phyloP scores from a whole-genome alignment of 2,888 invertebrate genomes.

The Drosophila tripunctata region DNA sequence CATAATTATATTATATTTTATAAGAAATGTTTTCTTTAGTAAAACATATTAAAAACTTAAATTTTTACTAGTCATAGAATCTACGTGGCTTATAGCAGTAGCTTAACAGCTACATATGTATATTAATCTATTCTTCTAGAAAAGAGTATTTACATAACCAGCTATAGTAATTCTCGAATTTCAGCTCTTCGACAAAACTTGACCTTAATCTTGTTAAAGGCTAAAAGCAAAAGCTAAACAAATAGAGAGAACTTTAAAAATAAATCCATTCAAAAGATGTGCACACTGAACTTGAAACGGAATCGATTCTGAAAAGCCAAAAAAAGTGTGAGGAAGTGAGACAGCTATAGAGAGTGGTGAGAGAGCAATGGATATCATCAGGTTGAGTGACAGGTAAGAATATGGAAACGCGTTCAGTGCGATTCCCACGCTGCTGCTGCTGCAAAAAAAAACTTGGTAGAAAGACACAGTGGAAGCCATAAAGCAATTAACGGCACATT shows the following conservation, averaged over 20 bases:
- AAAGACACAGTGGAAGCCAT: slow-evolving; percentile 44
- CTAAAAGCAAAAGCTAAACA: slow-evolving; percentile 43
- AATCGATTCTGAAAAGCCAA: not conserved
- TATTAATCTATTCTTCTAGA: slow-evolving; percentile 40
- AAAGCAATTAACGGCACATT: slow-evolving; percentile 74
- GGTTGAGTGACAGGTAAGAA: slow-evolving; percentile 50
- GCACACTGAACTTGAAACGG: slow-evolving; percentile 68
- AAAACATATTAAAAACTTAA: too few species aligned
- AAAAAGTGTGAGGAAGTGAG: not conserved
- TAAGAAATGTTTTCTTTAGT: too few species aligned
- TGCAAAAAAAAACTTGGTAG: not conserved
- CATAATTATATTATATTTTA: too few species aligned
- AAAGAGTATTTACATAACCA: slow-evolving; percentile 45
- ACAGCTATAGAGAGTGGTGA: not conserved
- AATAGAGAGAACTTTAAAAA: slow-evolving; percentile 69
- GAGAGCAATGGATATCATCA: not conserved
- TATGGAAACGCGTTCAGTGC: not conserved
- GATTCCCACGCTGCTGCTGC: slow-evolving; percentile 63
- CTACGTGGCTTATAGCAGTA: not conserved
- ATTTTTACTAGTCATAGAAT: too few species aligned
- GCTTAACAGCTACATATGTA: slow-evolving; percentile 4
- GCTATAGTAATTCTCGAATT: slow-evolving; percentile 10
- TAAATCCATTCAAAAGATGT: slow-evolving; percentile 46
- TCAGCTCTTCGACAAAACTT: slow-evolving; percentile 39
- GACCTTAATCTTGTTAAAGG: slow-evolving; percentile 73